Base-by-base conservation (phyloP, 2,797 vertebrate species). In the Sebastes steindachneri region DNA sequence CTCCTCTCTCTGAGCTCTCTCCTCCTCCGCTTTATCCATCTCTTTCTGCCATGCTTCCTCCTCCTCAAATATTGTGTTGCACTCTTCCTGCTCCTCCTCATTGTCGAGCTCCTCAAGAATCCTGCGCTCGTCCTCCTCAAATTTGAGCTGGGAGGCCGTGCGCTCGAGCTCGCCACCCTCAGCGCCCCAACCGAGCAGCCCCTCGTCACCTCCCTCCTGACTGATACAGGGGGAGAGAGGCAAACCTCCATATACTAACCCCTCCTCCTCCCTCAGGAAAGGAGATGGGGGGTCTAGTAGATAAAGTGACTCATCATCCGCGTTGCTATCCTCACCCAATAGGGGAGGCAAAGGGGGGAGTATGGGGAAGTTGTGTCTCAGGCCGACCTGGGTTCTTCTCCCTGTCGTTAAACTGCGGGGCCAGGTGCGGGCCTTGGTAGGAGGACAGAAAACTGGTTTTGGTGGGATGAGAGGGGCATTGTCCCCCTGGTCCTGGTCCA, bases 161-260 rank as follows among this genome's bases (percentile, higher is more conserved):
- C 98, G 97, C 75, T 97, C 95, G 64, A 99, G 96, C 14, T 94
- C 91, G 0, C 86, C 41, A 1, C 83, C 82, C 48, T 81, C 88
- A 28, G 83, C 72, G 0, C 78, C 84, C 96, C 95, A 96, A 48
- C 89, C 93, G 2, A 96, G 93, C 6, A 96, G 91, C 0, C 95
- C 95, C 3, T 96, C 95, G 72, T 96, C 96, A 75, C 97, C 94
- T 57, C 97, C 96, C 80, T 99, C 97, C 63, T 98, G 98, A 57
- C 98, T 99, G 76, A 98, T 88, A 87, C 97, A 99, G 11, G 98
- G 98, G 3, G 98, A 98, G 3, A 98, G 96, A 74, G 97, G 97
- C n/a, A 96, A 86, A 4, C 95, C 96, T 7, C 92, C 91, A 17
- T 96, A 96, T 3, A 84, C 54, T 7, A 94, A 69, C 11, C 65